These are phyloP conservation scores for Parazoanthus darwini DNA, from an alignment of 92 coral and sea anemone genomes.

Conservation along the genomic window DNA sequence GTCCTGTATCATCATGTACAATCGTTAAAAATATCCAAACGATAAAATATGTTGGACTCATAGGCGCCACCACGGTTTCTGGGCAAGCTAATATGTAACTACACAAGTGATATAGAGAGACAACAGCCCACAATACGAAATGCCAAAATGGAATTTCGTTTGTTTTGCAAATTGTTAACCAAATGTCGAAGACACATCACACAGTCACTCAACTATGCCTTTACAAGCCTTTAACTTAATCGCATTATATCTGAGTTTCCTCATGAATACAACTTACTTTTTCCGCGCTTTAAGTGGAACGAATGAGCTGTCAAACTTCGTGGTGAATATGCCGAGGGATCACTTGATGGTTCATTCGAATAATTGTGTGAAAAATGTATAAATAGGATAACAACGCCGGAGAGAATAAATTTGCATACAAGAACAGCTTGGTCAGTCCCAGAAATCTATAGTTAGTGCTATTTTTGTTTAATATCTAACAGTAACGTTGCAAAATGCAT, in stretches of 20 bases:
- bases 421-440: not conserved
- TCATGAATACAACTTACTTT: not conserved
- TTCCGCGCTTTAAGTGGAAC: not conserved
- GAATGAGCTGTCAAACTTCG: not conserved
- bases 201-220: not conserved
- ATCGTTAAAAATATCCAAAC: not conserved
- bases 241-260: not conserved
- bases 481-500: not conserved
- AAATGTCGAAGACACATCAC: not conserved
- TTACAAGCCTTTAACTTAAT: not conserved
- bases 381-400: not conserved
- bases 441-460: not conserved
- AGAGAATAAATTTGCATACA: slow-evolving; percentile 10
- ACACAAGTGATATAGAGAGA: not conserved
- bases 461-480: too few species aligned
- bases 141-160: slow-evolving; percentile 18
- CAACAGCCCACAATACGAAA: not conserved
- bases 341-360: not conserved
- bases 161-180: slow-evolving; percentile 23
- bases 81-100: not conserved
- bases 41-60: not conserved
- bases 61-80: not conserved
- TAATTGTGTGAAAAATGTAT: not conserved
- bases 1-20: not conserved
- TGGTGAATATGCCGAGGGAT: not conserved